These are phyloP conservation scores for Falco peregrinus DNA, from an alignment of 2,797 vertebrate genomes.

Conservation along the genomic window DNA sequence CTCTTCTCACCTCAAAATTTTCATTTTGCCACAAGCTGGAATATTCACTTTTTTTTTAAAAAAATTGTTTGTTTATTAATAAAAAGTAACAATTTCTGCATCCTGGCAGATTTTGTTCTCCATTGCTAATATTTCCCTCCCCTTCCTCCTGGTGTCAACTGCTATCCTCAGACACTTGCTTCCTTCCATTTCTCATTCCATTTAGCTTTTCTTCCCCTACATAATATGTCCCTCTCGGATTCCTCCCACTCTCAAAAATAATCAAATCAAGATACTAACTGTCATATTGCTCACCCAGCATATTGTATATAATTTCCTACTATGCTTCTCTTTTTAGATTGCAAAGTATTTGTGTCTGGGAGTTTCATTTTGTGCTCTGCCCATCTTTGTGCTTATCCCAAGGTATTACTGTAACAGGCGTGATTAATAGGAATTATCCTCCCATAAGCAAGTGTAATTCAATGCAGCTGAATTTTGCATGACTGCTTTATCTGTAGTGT, in stretches of 20 bases:
- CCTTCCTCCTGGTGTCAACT: background rate
- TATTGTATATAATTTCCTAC: background rate
- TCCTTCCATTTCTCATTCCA: background rate
- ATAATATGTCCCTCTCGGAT: background rate
- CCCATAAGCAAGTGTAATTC: background rate
- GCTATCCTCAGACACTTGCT: background rate
- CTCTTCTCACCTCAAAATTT: background rate
- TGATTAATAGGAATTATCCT: slow-evolving; percentile 2
- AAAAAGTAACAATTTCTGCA: background rate
- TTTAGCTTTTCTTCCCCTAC: background rate
- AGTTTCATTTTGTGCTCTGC: background rate
- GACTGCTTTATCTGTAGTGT: background rate
- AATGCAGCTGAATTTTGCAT: background rate
- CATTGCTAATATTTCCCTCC: background rate
- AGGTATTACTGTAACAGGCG: background rate
- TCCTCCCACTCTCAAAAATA: background rate
- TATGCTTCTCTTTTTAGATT: background rate
- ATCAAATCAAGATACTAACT: background rate
- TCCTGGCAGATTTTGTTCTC: background rate
- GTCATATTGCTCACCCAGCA: rapidly evolving
- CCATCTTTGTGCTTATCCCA: background rate
- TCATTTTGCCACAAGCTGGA: background rate
- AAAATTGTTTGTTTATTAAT: background rate
- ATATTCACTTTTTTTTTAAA: background rate
- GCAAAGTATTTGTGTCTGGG: background rate